Percentiles rank a stretch among this genome's conserved stretches.
These are phyloP conservation scores for Dorcus hopei DNA, from an alignment of 2,888 invertebrate species.

Conservation along the genomic window DNA sequence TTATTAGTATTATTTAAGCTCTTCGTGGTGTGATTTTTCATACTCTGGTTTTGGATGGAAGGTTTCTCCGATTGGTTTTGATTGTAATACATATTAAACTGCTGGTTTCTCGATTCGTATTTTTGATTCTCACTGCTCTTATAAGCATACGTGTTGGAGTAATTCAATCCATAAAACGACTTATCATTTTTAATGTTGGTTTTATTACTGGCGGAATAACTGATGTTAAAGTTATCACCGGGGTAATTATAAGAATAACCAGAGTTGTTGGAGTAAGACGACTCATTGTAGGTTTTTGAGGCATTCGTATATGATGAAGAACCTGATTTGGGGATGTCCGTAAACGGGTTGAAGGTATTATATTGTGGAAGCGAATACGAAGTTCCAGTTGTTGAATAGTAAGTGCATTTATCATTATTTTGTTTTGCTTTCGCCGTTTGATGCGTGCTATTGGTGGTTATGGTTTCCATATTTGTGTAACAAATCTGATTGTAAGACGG, in stretches of 20 bases:
- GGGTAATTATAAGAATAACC: conserved; percentile 38
- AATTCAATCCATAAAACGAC: conserved; percentile 34
- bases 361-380: conserved; percentile 24
- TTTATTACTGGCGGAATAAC: conserved; percentile 22
- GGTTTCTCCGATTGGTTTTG: conserved; percentile 1
- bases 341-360: conserved; percentile 40
- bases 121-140: conserved; percentile 30
- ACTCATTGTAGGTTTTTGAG: conserved; percentile 32
- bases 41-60: not conserved
- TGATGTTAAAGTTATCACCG: conserved; percentile 31
- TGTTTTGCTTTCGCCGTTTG: not conserved
- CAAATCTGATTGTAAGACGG: conserved; percentile 12
- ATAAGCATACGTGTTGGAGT: conserved; percentile 33
- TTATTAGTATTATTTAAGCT: not conserved
- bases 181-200: conserved; percentile 29
- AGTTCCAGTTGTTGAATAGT: conserved; percentile 4
- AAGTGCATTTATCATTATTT: conserved; percentile 9
- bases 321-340: conserved; percentile 31
- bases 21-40: not conserved
- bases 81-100: conserved; percentile 10
- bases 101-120: conserved; percentile 11
- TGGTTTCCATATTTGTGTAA: conserved; percentile 4
- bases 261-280: conserved; percentile 39
- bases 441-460: not conserved
- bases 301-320: conserved; percentile 6